phyloP scores from a whole-genome alignment of 2,797 vertebrate genomes.

The Rhodeus uyekii region DNA sequence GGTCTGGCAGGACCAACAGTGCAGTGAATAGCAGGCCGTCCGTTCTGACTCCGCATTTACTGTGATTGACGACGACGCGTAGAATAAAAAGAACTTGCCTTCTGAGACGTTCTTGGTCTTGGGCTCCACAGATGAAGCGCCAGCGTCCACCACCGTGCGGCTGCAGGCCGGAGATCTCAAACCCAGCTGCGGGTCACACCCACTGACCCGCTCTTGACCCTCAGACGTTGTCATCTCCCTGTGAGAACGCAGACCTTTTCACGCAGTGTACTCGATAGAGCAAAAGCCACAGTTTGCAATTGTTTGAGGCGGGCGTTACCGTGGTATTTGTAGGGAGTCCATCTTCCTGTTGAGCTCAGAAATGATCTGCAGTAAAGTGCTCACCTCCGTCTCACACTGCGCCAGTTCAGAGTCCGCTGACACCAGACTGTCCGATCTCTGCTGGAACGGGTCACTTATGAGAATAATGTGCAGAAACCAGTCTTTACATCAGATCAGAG shows the following conservation, averaged over 20 bases:
- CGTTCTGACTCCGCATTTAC: neutral
- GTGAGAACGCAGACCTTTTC: conserved; percentile 26
- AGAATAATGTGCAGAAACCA: neutral
- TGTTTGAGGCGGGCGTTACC: conserved; percentile 63
- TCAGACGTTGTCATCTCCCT: conserved; percentile 69
- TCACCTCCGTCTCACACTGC: conserved; percentile 72
- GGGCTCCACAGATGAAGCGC: conserved; percentile 54
- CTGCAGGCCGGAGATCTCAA: conserved; percentile 58
- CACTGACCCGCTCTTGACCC: conserved; percentile 51
- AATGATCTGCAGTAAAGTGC: conserved; percentile 68
- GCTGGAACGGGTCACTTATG: neutral
- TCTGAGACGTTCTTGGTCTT: conserved; percentile 60
- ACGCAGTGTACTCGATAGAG: neutral
- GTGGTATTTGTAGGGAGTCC: conserved; percentile 70
- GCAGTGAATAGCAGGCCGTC: conserved; percentile 16
- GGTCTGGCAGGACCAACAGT: neutral
- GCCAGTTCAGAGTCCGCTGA: conserved; percentile 71
- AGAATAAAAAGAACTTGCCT: conserved; percentile 40
- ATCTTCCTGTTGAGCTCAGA: conserved; percentile 74
- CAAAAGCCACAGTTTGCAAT: neutral
- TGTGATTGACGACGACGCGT: conserved; percentile 36
- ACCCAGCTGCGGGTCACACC: conserved; percentile 66
- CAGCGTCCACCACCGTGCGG: conserved; percentile 57
- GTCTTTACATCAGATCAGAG: neutral
- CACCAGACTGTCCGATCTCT: conserved; percentile 51